Evolutionary conservation across 2,797 vertebrate genomes (phyloP).

Genomic region (Sebastes taczanowskii): DNA sequence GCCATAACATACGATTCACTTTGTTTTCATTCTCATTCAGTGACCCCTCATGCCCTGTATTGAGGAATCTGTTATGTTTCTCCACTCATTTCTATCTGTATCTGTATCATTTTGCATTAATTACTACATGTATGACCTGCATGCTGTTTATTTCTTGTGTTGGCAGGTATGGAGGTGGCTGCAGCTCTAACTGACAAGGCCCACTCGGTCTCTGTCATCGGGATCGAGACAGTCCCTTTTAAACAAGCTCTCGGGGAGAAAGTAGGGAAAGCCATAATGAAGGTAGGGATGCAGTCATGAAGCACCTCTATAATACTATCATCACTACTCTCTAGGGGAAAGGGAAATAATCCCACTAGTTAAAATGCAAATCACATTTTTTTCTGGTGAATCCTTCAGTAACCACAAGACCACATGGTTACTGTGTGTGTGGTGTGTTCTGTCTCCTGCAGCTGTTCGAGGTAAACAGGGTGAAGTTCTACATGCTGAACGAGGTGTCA

Average conservation of each 20-base stretch:
- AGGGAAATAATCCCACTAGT: neutral
- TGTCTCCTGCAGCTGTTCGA: conserved; percentile 90
- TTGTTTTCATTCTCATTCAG: neutral
- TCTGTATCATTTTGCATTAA: neutral
- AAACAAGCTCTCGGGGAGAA: conserved; percentile 93
- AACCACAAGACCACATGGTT: neutral
- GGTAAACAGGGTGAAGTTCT: conserved; percentile 96
- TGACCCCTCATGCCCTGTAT: neutral
- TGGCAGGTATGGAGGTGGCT: conserved; percentile 95
- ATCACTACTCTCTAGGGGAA: conserved; percentile 19
- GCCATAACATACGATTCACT: neutral
- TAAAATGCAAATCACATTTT: conserved; percentile 32
- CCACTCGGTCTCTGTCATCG: conserved; percentile 96
- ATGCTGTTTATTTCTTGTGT: conserved; percentile 8
- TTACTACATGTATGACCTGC: neutral
- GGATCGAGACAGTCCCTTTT: conserved; percentile 93
- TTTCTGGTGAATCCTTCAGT: conserved; percentile 18
- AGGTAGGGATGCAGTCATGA: conserved; percentile 77
- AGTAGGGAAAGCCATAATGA: conserved; percentile 94
- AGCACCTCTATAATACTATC: neutral
- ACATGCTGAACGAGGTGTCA: conserved; percentile 97
- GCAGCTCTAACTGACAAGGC: conserved; percentile 94
- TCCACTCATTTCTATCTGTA: neutral
- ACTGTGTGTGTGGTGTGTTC: neutral
- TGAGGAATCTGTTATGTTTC: neutral